Percentiles rank a stretch among this genome's conserved stretches.
phyloP scores from a whole-genome alignment of 2,113 vertebrate species.

The Varanus komodoensis region DNA sequence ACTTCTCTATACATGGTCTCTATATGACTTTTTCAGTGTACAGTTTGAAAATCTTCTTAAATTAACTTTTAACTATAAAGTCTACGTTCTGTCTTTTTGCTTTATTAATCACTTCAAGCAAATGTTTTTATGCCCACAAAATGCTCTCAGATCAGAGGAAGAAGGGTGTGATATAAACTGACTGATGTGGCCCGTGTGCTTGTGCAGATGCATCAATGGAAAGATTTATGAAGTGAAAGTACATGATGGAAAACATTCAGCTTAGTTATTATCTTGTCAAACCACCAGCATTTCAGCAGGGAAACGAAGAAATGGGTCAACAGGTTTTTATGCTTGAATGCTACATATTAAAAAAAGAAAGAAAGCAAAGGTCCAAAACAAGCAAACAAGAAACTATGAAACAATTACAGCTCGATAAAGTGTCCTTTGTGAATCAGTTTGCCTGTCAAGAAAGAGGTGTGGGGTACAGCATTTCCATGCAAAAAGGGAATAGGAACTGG shows the following conservation, averaged over 20 bases:
- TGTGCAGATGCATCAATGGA: not conserved
- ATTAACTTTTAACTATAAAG: not conserved
- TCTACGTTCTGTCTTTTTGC: not conserved
- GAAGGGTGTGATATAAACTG: not conserved
- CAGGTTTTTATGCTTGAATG: not conserved
- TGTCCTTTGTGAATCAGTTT: not conserved
- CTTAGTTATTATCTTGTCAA: conserved; percentile 30
- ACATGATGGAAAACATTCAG: conserved; percentile 26
- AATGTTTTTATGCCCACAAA: not conserved
- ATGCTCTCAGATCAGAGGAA: not conserved
- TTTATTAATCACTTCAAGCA: not conserved
- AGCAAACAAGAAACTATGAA: not conserved
- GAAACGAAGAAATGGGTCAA: conserved; percentile 25
- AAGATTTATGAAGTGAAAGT: conserved; percentile 20
- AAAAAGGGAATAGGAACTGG: not conserved
- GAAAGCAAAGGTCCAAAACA: conserved; percentile 3
- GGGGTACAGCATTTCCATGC: not conserved
- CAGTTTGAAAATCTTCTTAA: not conserved
- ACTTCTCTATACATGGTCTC: not conserved
- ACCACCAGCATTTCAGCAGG: conserved; percentile 30
- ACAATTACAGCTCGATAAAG: conserved; percentile 8
- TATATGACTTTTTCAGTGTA: not conserved
- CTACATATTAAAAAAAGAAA: not conserved
- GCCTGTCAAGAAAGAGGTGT: not conserved
- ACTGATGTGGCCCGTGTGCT: not conserved